Base-by-base conservation (phyloP, 2,113 vertebrate species). In the Scortum barcoo region DNA sequence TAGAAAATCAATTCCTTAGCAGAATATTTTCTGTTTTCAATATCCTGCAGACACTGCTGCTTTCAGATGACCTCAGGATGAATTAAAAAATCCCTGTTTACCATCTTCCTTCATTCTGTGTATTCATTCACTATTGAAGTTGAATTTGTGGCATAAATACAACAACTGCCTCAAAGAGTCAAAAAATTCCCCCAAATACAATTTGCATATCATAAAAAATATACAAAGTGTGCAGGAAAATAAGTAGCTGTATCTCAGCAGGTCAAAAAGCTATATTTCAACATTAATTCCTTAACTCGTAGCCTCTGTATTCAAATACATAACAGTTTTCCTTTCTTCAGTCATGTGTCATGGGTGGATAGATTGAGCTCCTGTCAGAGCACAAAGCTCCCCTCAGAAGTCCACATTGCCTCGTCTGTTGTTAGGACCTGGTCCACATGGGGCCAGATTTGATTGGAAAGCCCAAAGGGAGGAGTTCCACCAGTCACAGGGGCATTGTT, bases 401-500 rank as follows among this genome's bases (percentile, higher is more conserved):
- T 92, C 92, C 88, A 91, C 91, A 87, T 88, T 92, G 92, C 93
- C 94, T 94, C 92, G 91, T 93, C 92, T 91, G 95, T 93, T 93
- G 94, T 94, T 95, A 93, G 94, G 92, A 92, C 91, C 89, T 79
- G 90, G 94, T 95, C 95, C 95, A 95, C 95, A 95, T 93, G 95
- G 94, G 95, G 95, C 95, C 95, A 93, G 69, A 87, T 90, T 94
- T 75, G 91, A 95, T 95, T 95, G 92, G 94, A 95, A 96, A 91
- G 91, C 95, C 95, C 96, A 89, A 90, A 94, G 94, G 83, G 91
- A 96, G 94, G 96, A 94, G 93, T 87, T 87, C 93, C 94, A 95
- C 94, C 89, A 93, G 95, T 95, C 95, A 92, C 96, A 86, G 85
- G 84, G 93, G 96, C 95, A 96, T 97, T 97, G 96, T 97, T 97